Base-by-base conservation (phyloP, 2,113 vertebrate species). In the Marcusenius ussheri region DNA sequence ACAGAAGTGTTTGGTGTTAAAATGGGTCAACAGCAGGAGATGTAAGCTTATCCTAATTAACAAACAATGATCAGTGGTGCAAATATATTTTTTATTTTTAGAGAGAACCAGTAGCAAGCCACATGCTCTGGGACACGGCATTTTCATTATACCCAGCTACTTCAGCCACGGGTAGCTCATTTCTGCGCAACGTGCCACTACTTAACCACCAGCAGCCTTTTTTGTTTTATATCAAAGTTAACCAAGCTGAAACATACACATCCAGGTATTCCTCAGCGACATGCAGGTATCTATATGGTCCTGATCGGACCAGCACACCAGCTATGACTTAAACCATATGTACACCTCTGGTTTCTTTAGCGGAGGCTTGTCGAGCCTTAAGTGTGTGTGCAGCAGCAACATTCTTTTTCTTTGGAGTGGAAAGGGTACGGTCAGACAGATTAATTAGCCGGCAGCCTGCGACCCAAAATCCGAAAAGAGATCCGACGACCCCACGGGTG, bases 151-250 rank as follows among this genome's bases (percentile, higher is more conserved):
- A 90, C 90, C 92, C 89, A 88, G 91, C 93, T 93, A 91, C 92
- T 19, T 27, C 74, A 50, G 91, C 51, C 56, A 66, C 77, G 24
- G 91, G 89, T 62, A 90, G 90, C 92, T 94, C 93, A 93, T 94
- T 87, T 87, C 46, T 56, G 45, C 91, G 66, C 50, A 39, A 88
- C 70, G 77, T 89, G 91, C 90, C 89, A 93, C 92, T 95, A 93
- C 96, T 95, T 95, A 93, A 93, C 94, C 95, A 96, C 96, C 95
- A 96, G 95, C 95, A 96, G 96, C 94, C 95, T 96, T 94, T 56
- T 90, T 91, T 5, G 58, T 85, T 92, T 89, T 56, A 89, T 94
- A 92, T 88, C 90, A 91, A 92, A 93, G 91, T 92, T 91, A 92
- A 93, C 91, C 92, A 91, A 92, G 90, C 74, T 91, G 91, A 92